Evolutionary conservation across 2,888 invertebrate species (phyloP), one percentile per base, ranked within the genome.

Genomic region (Gari tellinella): DNA sequence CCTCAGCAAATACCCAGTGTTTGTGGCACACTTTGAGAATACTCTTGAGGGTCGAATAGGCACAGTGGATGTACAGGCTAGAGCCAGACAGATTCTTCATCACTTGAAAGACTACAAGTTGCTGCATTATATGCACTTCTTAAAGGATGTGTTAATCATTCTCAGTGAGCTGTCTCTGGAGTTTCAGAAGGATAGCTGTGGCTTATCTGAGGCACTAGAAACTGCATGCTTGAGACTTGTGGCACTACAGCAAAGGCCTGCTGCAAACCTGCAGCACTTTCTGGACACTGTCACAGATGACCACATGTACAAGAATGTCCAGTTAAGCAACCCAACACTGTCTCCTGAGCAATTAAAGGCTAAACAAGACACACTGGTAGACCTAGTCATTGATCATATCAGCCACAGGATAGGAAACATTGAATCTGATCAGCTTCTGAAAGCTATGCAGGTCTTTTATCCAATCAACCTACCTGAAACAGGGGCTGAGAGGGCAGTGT

Each of bases 111-210:
- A 48, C 45, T 63, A 64, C 19, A 64, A 53, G 10, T 52, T 73
- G 5, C 67, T 80, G 3, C 45, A 52, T 31, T 73, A 66, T 37
- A 77, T 77, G 68, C 65, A 64, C 41, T 80, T 80, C 49, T 38
- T 80, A 15, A 60, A 46, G n/a, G 76, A 73, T 53, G 41, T 72
- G 7, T 45, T 72, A n/a, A 14, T 31, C 19, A 46, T 75, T 31
- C 25, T 80, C 10, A 68, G 63, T 40, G 68, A 62, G 12, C 25
- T 79, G 1, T 61, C 67, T 12, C 67, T 77, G 17, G 26, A 76
- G 25, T 80, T 74, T 41, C 73, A 76, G 55, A 68, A 60, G 45
- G 74, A 80, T 51, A 43, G 19, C 12, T 65, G 66, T 26, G 61
- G 45, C 19, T 21, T 68, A 5, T 68, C 65, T 19, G 63, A 75